Evolutionary conservation across 2,113 vertebrate genomes (phyloP).

Genomic region (Chaetorhynchus papuensis): DNA sequence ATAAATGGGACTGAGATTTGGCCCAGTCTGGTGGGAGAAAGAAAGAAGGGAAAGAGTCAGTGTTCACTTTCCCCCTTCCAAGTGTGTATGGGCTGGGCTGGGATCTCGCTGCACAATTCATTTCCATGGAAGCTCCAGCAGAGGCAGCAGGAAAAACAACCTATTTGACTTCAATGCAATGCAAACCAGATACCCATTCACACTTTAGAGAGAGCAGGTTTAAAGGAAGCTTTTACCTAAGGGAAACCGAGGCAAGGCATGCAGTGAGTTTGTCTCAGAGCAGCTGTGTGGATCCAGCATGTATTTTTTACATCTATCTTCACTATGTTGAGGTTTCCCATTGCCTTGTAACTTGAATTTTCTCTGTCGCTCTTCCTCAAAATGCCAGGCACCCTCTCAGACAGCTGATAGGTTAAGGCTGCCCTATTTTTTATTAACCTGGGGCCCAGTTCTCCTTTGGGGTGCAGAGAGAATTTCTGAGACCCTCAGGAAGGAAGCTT

Average conservation of each 20-base stretch:
- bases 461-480: background rate
- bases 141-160: background rate
- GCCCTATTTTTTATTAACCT: conserved; percentile 25
- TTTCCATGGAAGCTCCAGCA: background rate
- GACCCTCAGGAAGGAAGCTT: background rate
- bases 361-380: background rate
- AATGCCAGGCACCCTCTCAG: background rate
- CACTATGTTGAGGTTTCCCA: background rate
- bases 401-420: background rate
- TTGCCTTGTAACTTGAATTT: background rate
- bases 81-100: background rate
- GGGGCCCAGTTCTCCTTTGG: background rate
- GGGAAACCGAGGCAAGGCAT: background rate
- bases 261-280: background rate
- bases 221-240: background rate
- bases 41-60: background rate
- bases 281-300: background rate
- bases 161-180: fast-evolving
- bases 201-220: fast-evolving
- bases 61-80: background rate
- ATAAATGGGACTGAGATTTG: background rate
- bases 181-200: background rate
- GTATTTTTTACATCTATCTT: background rate
- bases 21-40: background rate
- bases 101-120: fast-evolving